Base-by-base conservation (phyloP, 1,140 invertebrate species). In the Temnothorax curvispinosus region DNA sequence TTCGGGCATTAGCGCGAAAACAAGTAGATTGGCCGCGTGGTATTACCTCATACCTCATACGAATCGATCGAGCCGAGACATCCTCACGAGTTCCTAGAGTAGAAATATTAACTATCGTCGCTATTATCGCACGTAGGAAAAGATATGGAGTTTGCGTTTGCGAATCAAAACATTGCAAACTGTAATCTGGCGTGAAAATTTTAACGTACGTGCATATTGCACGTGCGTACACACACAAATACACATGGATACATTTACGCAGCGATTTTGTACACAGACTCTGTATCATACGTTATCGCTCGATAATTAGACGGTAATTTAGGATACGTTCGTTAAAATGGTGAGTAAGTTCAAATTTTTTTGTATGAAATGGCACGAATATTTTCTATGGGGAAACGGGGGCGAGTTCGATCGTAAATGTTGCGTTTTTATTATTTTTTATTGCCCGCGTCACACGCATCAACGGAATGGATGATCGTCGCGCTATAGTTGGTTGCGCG, bases 321-420 rank as follows among this genome's bases (percentile, higher is more conserved):
- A 88, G 65, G 35, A 32, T 62, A 86, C 54, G 77, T 89, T 72
- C n/a, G 56, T 86, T 82, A 85, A 84, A 56, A 82, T 3, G 27
- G 77, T 54, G 8, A 13, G 18, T 90, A 88, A 88, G 84, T 54
- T 90, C 65, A 90, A 90, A 80, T 91, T 92, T 85, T 69, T 91
- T 91, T 92, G 71, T 91, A 90, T 90, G 71, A 89, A 87, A 90
- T 80, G 44, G 80, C 90, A 90, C 89, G 90, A 91, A 88, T 88
- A 91, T 91, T 91, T 91, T 91, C 18, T 91, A 90, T 72, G 76
- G 27, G 60, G 38, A 32, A 38, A 85, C 52, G 44, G 56, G 67
- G 56, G 65, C 54, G 52, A 87, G 60, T 85, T 85, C 60, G 58
- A 87, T 84, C 77, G 82, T 78, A 52, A 88, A 60, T 27, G 60